phyloP scores from a whole-genome alignment of 2,888 invertebrate genomes.

The Heliconius erato region DNA sequence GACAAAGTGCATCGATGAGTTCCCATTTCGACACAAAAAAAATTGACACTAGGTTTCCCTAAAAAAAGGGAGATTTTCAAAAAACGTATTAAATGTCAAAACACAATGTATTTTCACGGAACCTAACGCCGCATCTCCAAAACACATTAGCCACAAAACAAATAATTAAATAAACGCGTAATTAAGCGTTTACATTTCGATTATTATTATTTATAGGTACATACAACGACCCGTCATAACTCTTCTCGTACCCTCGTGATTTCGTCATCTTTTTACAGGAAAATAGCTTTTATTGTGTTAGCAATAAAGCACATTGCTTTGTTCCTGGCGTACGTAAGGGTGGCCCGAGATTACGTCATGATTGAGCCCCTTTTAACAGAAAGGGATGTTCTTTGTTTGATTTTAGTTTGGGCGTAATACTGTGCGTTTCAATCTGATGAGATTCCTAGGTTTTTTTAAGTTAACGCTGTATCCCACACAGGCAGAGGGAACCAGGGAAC shows the following conservation, averaged over 20 bases:
- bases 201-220: slow-evolving; percentile 31
- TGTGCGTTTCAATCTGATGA: neutral
- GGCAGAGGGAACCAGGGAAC: no score
- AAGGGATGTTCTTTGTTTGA: slow-evolving; percentile 65
- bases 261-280: slow-evolving; percentile 58
- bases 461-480: no score
- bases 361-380: slow-evolving; percentile 71
- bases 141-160: neutral
- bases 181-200: slow-evolving; percentile 34
- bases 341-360: slow-evolving; percentile 74
- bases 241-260: slow-evolving; percentile 58
- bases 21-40: no score
- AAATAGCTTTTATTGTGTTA: slow-evolving; percentile 20
- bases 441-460: neutral
- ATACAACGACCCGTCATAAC: slow-evolving; percentile 20
- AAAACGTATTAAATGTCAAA: no score
- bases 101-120: neutral
- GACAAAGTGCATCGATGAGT: no score
- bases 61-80: no score
- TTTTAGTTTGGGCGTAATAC: slow-evolving; percentile 40
- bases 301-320: slow-evolving; percentile 54
- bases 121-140: neutral
- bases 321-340: slow-evolving; percentile 60
- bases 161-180: slow-evolving; percentile 13
- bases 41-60: no score